Evolutionary conservation across 2,113 vertebrate genomes (phyloP), one percentile per base, ranked within the genome.

Genomic region (Hemibagrus wyckioides): DNA sequence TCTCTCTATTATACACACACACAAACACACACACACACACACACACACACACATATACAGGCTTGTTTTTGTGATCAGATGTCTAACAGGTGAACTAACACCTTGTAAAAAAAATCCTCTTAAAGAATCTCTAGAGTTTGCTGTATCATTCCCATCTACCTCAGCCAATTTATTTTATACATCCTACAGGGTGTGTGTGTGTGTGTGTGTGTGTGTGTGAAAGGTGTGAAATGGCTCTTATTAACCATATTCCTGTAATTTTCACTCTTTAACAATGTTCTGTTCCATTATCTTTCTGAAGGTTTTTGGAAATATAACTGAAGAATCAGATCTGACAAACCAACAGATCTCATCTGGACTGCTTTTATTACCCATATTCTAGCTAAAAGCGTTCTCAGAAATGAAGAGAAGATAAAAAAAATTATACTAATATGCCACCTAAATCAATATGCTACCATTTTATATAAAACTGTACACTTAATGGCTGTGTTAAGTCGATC

Each of bases 41-140:
- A 39, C 6, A 33, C 67, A 48, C 3, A 4, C 44, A 48, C 19
- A 7, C 36, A 14, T 30, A 4, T 25, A 50, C 11, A 6, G 69
- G 36, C 67, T 36, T 80, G 76, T 84, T 85, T 80, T 19, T 30
- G 28, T 80, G 63, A 82, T 81, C 48, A 67, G 76, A 88, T 76
- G 13, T 48, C 23, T 48, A 76, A 76, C 73, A 44, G 23, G 73
- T 76, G 41, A 25, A 76, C 73, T 28, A 28, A 25, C 36, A 73
- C 21, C 39, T 71, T 39, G 67, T 39, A 17, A 39, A 71, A 39
- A 71, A n/a, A n/a, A n/a, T 44, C 39, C 8, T 25, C 69, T 41
- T 41, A 76, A 76, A 76, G 39, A 50, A 48, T 4, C 23, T 76
- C 23, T 50, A 48, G 10, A 50, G 73, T 48, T 23, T 10, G 39